These are phyloP conservation scores for Alcedo atthis DNA, from an alignment of 2,797 vertebrate genomes.

Conservation along the genomic window DNA sequence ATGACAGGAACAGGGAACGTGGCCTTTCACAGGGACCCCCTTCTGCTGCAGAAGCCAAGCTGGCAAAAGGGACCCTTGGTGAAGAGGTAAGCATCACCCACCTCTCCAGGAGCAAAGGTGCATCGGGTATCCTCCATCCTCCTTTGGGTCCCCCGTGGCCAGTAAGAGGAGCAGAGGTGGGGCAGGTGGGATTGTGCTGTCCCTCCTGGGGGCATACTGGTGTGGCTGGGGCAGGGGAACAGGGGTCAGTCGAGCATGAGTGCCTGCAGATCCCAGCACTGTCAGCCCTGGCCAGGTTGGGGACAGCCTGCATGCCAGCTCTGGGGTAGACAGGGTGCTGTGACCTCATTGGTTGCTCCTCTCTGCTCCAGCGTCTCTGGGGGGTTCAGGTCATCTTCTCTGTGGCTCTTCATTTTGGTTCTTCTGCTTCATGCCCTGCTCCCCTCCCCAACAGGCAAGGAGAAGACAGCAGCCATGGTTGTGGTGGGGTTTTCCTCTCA, in stretches of 20 bases:
- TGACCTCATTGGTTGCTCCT: neutral
- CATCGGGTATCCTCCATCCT: neutral
- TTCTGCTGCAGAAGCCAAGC: neutral
- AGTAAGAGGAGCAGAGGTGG: neutral
- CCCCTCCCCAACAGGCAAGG: neutral
- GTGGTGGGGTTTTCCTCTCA: neutral
- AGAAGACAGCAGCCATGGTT: neutral
- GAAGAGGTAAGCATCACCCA: neutral
- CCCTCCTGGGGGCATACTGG: fast-evolving
- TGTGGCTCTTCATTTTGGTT: neutral
- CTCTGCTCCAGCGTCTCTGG: neutral
- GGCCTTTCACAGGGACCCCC: neutral
- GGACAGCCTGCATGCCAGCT: neutral
- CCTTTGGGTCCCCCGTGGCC: fast-evolving
- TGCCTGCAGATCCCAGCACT: neutral
- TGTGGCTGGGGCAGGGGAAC: neutral
- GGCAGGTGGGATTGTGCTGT: fast-evolving
- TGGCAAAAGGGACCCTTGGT: fast-evolving
- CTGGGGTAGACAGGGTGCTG: neutral
- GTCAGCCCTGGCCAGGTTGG: fast-evolving
- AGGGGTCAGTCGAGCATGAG: neutral
- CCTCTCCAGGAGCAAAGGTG: slow-evolving; percentile 20
- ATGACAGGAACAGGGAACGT: neutral
- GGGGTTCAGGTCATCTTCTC: neutral
- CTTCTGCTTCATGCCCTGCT: neutral